phyloP scores from a whole-genome alignment of 2,888 invertebrate species.

The Tolmerus cingulatus region DNA sequence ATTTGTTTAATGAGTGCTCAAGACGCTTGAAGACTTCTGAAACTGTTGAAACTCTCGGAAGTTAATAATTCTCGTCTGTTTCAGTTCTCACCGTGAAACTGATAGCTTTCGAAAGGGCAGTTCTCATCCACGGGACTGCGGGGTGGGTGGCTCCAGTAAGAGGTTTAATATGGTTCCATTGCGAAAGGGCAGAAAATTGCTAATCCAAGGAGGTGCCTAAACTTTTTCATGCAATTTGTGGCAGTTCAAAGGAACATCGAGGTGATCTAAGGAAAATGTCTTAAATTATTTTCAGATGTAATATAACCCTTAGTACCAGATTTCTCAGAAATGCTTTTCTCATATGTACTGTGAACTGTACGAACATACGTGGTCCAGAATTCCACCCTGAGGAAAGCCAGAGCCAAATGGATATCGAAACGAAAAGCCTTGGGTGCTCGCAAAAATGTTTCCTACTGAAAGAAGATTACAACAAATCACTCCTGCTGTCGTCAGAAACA shows the following conservation, averaged over 20 bases:
- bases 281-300: not conserved
- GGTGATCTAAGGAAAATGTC: not conserved
- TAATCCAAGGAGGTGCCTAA: not conserved
- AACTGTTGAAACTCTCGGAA: not conserved
- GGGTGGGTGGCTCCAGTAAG: not conserved
- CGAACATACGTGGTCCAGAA: not conserved
- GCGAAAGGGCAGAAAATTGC: not conserved
- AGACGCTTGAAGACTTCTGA: not conserved
- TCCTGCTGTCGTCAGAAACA: constrained; percentile 5
- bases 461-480: not conserved
- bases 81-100: not conserved
- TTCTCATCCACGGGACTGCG: not conserved
- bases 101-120: not conserved
- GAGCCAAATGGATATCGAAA: not conserved
- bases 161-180: not conserved
- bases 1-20: not conserved
- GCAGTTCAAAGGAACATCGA: not conserved
- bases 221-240: not conserved
- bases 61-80: not conserved
- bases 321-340: not conserved
- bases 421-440: not conserved
- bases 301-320: not conserved
- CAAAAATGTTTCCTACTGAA: not conserved
- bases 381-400: not conserved
- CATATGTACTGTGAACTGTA: not conserved